A percentile compares a stretch with the other conserved stretches of the same genome.
Evolutionary conservation across 1,140 invertebrate genomes (phyloP).

Genomic region (Caenorhabditis inopinata): DNA sequence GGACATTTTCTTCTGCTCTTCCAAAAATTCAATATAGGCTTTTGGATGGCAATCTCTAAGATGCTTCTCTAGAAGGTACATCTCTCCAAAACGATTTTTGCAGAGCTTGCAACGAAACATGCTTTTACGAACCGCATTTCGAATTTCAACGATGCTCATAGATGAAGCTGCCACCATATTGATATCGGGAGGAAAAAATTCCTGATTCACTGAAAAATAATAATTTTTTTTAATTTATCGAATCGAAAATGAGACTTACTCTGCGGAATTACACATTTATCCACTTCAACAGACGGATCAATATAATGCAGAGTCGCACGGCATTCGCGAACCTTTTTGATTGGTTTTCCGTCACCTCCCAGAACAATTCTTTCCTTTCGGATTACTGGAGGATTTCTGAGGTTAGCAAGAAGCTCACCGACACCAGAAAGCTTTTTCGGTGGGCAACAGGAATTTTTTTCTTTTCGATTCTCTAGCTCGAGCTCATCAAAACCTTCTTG

Average conservation of each 20-base stretch:
- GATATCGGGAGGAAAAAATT: conserved; percentile 5
- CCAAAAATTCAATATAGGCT: conserved; percentile 61
- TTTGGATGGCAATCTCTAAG: conserved; percentile 61
- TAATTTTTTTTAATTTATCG: no score
- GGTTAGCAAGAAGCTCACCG: background rate
- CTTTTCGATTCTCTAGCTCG: background rate
- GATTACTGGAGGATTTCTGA: background rate
- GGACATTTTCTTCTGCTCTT: conserved; percentile 56
- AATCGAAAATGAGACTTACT: background rate
- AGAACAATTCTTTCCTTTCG: background rate
- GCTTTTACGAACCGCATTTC: conserved; percentile 56
- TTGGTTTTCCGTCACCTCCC: background rate
- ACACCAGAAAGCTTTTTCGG: background rate
- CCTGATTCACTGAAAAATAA: background rate
- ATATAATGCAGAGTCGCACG: background rate
- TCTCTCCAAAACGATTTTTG: conserved; percentile 64
- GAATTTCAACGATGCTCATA: conserved; percentile 61
- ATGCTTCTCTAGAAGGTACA: conserved; percentile 63
- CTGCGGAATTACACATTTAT: background rate
- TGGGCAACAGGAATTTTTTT: background rate
- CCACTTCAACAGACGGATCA: background rate
- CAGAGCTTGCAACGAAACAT: conserved; percentile 62
- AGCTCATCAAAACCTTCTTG: background rate
- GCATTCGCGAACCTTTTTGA: background rate
- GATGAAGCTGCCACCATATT: conserved; percentile 48